Evolutionary conservation across 2,113 vertebrate species (phyloP).

Genomic region (Indicator maculatus): DNA sequence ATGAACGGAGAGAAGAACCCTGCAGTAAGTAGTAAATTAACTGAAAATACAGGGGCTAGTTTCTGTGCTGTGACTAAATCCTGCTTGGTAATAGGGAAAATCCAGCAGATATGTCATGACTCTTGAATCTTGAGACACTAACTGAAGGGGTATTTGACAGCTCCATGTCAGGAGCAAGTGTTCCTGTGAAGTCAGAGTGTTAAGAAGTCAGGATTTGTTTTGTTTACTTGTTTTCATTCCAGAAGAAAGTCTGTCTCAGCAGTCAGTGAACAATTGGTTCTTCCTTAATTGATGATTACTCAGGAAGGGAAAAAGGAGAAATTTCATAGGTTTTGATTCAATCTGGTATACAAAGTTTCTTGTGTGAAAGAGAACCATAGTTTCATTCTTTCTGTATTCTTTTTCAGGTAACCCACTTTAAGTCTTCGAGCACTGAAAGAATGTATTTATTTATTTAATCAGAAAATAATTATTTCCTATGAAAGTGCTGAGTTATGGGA

Average conservation of each 20-base stretch:
- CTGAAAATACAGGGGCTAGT: not conserved
- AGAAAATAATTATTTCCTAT: not conserved
- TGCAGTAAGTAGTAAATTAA: not conserved
- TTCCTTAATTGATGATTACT: not conserved
- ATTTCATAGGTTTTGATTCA: not conserved
- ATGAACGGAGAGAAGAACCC: not conserved
- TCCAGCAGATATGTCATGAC: not conserved
- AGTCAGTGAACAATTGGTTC: not conserved
- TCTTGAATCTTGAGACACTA: not conserved
- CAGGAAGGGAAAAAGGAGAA: not conserved
- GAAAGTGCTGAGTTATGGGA: not conserved
- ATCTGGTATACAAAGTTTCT: not conserved
- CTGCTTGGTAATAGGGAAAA: not conserved
- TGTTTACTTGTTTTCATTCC: not conserved
- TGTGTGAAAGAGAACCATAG: not conserved
- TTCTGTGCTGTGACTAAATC: not conserved
- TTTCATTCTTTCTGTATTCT: not conserved
- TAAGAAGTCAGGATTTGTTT: not conserved
- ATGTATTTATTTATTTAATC: not conserved
- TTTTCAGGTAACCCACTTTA: not conserved
- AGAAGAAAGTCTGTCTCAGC: not conserved
- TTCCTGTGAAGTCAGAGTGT: fast-evolving
- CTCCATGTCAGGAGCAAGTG: not conserved
- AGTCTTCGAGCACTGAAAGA: not conserved
- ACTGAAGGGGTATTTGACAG: not conserved